Percentiles rank a stretch among this genome's conserved stretches.
Conservation (phyloP, 92 coral and sea anemone genomes). For the Phymanthus crucifer region DNA sequence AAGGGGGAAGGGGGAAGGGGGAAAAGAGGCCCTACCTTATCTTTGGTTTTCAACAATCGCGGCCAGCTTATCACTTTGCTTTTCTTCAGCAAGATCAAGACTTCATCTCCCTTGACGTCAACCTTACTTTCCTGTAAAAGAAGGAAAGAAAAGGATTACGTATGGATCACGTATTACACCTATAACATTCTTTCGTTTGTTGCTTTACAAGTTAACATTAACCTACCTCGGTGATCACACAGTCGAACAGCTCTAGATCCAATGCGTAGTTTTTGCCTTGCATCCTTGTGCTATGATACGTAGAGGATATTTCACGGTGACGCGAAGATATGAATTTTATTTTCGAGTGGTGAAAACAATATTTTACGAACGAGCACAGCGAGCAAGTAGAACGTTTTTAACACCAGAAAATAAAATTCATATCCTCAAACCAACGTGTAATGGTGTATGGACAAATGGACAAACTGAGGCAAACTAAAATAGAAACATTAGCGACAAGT, state of each 20-base stretch:
- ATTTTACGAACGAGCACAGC: too few species aligned
- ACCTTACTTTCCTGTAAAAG: conserved; percentile 66
- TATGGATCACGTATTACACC: neutral
- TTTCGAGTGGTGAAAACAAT: too few species aligned
- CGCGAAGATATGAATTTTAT: too few species aligned
- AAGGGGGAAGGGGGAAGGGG: too few species aligned
- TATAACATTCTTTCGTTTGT: neutral
- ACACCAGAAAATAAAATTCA: too few species aligned
- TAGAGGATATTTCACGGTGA: too few species aligned
- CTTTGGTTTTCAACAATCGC: conserved; percentile 63
- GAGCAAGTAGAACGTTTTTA: too few species aligned
- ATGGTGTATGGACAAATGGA: too few species aligned
- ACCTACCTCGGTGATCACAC: conserved; percentile 66
- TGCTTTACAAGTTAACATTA: neutral
- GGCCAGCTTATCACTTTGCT: conserved; percentile 67
- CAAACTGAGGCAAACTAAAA: too few species aligned
- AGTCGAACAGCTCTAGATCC: conserved; percentile 70
- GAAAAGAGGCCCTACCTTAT: conserved; percentile 61
- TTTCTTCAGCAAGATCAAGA: conserved; percentile 69
- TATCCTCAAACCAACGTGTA: too few species aligned
- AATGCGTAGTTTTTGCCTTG: conserved; percentile 68
- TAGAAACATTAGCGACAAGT: too few species aligned
- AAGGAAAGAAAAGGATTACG: neutral
- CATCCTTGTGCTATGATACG: conserved; percentile 76
- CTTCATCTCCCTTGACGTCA: conserved; percentile 79